A percentile compares a stretch with the other conserved stretches of the same genome.
These are phyloP conservation scores for Petaurus breviceps DNA, from an alignment of 2,113 vertebrate species.

Conservation along the genomic window DNA sequence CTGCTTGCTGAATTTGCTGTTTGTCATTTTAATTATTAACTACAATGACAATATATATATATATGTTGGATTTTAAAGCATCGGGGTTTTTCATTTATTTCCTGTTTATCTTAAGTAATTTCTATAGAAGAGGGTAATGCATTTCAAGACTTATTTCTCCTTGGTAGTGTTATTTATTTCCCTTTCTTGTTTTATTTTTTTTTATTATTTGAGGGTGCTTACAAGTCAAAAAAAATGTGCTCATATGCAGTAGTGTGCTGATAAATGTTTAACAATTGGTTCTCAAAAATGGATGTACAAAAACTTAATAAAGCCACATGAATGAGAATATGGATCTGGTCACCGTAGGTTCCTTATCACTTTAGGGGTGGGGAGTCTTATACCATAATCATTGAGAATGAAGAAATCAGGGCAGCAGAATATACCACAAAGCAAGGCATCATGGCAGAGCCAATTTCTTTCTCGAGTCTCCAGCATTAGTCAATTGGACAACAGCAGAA, in stretches of 20 bases:
- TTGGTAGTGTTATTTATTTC: background rate
- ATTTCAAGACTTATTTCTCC: background rate
- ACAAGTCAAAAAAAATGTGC: background rate
- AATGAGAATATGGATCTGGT: background rate
- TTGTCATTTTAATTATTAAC: background rate
- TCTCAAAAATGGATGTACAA: background rate
- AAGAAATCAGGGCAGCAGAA: background rate
- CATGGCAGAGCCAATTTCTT: background rate
- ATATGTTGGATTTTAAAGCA: background rate
- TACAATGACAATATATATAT: background rate
- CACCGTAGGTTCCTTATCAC: background rate
- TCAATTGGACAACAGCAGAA: background rate
- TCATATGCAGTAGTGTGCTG: background rate
- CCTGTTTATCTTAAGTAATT: background rate
- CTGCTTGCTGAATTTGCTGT: background rate
- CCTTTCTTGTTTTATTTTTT: background rate
- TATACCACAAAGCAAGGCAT: background rate
- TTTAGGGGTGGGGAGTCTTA: background rate
- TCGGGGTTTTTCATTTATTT: background rate
- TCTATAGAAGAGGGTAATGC: background rate
- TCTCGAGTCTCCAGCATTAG: background rate
- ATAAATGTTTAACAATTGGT: background rate
- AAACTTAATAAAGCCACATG: background rate
- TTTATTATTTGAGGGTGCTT: background rate
- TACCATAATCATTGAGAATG: background rate